Percentiles rank a stretch among this genome's conserved stretches.
Conservation (phyloP, 2,888 invertebrate species). For the Ochropleura plecta region DNA sequence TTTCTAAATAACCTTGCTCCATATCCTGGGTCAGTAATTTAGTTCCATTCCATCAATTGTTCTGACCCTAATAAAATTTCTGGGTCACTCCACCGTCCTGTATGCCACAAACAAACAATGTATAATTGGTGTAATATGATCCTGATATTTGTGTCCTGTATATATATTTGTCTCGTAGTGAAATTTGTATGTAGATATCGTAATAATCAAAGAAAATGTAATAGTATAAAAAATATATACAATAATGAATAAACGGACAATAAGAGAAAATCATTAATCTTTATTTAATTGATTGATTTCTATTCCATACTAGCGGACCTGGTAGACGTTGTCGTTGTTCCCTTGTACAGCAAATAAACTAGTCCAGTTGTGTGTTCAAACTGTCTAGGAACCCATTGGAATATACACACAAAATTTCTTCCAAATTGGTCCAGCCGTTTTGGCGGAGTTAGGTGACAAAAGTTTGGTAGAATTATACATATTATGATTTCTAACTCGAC, state of each 20-base stretch:
- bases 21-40: constrained; percentile 24
- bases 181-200: not conserved
- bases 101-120: not conserved
- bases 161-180: not conserved
- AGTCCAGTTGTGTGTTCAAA: too few species aligned
- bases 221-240: too few species aligned
- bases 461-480: not conserved
- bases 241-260: too few species aligned
- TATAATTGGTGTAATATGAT: not conserved
- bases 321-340: too few species aligned
- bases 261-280: too few species aligned
- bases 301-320: too few species aligned
- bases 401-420: too few species aligned
- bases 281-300: too few species aligned
- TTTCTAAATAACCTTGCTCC: constrained; percentile 26
- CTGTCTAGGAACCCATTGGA: too few species aligned
- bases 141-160: not conserved
- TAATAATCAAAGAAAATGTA: not conserved
- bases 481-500: not conserved
- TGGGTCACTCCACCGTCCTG: constrained; percentile 19
- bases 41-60: constrained; percentile 42
- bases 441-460: too few species aligned
- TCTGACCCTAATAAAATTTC: constrained; percentile 39
- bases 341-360: too few species aligned
- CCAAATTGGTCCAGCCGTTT: too few species aligned